Evolutionary conservation across 1,140 invertebrate genomes (phyloP).

Genomic region (Hermatobates lingyangjiaoensis): DNA sequence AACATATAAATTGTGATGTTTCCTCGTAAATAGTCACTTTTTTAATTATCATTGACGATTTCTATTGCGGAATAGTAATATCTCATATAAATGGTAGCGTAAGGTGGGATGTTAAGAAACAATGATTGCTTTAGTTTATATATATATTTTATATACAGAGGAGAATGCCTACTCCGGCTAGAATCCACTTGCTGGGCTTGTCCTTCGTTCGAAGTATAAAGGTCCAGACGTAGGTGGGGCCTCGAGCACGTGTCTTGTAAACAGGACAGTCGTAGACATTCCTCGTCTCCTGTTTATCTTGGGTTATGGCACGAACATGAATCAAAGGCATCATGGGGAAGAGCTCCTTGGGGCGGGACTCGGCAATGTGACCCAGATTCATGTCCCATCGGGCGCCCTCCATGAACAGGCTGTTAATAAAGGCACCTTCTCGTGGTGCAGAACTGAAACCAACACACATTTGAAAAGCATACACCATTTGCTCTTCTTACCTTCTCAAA

Average conservation of each 20-base stretch:
- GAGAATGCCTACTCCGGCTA: constrained; percentile 78
- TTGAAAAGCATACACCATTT: too few species aligned
- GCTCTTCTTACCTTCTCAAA: too few species aligned
- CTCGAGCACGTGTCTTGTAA: constrained; percentile 73
- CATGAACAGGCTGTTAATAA: constrained; percentile 77
- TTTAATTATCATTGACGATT: too few species aligned
- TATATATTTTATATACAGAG: constrained; percentile 57
- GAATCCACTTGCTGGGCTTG: constrained; percentile 73
- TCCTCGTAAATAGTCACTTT: too few species aligned
- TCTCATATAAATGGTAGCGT: too few species aligned
- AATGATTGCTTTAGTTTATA: too few species aligned
- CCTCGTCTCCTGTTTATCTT: constrained; percentile 54
- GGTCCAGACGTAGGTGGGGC: constrained; percentile 87
- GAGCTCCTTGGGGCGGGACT: constrained; percentile 74
- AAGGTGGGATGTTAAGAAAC: too few species aligned
- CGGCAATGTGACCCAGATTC: constrained; percentile 49
- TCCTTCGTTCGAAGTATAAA: constrained; percentile 85
- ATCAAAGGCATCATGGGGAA: constrained; percentile 83
- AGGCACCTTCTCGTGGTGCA: constrained; percentile 77
- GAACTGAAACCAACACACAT: constrained; percentile 28
- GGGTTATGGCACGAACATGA: constrained; percentile 45
- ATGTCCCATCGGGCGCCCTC: constrained; percentile 86
- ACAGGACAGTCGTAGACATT: constrained; percentile 86
- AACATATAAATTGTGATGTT: too few species aligned
- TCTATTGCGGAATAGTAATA: too few species aligned